Percentiles rank a stretch among this genome's conserved stretches.
Evolutionary conservation across 1,140 invertebrate genomes (phyloP).

Genomic region (Drosophila nannoptera): DNA sequence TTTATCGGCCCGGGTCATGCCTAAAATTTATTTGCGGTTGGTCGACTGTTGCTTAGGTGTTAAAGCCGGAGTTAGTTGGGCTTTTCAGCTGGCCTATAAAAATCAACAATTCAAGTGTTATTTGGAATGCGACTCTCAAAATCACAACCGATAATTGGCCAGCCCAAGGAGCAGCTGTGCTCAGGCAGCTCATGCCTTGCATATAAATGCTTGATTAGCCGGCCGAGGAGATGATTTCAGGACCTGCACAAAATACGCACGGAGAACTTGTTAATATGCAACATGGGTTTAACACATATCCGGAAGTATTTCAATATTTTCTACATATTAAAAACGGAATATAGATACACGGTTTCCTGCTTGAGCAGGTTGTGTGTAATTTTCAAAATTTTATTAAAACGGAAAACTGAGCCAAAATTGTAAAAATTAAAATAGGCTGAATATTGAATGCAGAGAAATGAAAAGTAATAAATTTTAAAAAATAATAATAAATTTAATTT

Average conservation of each 20-base stretch:
- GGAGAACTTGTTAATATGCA: no score
- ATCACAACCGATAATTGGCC: constrained; percentile 71
- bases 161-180: constrained; percentile 49
- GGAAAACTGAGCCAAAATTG: no score
- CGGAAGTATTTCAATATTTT: no score
- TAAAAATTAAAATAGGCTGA: no score
- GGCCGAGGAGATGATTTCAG: constrained; percentile 10
- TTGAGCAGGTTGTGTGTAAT: no score
- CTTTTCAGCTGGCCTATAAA: constrained; percentile 33
- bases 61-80: constrained; percentile 7
- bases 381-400: no score
- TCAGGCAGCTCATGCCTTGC: constrained; percentile 32
- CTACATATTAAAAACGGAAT: no score
- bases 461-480: no score
- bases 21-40: constrained; percentile 61
- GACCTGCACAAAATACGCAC: background rate
- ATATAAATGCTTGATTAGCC: constrained; percentile 63
- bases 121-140: constrained; percentile 28
- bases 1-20: background rate
- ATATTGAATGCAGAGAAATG: no score
- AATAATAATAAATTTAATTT: no score
- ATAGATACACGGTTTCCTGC: no score
- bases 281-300: no score
- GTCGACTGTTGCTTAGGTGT: constrained; percentile 22
- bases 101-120: constrained; percentile 47